A percentile compares a stretch with the other conserved stretches of the same genome.
Conservation (phyloP, 1,140 invertebrate genomes). For the Glossosoma conforme region DNA sequence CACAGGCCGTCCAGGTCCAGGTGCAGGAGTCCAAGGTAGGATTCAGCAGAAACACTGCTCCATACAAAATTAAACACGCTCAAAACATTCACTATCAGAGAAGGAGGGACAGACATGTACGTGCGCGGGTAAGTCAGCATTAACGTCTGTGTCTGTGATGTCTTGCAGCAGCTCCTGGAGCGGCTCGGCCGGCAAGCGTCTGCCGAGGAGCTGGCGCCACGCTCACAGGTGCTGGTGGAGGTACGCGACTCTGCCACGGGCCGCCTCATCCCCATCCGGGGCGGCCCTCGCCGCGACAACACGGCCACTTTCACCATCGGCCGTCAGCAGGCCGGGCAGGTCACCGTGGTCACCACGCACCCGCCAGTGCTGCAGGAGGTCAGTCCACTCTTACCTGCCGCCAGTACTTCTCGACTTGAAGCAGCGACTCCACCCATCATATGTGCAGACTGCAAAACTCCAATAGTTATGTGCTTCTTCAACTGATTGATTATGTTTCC, state of each 20-base stretch:
- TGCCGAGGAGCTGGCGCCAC: slow-evolving; percentile 1
- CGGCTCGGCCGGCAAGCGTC: not conserved
- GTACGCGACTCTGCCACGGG: slow-evolving; percentile 28
- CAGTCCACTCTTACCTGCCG: no score
- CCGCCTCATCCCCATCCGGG: slow-evolving; percentile 23
- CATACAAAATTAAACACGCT: no score
- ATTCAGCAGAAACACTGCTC: no score
- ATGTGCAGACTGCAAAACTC: no score
- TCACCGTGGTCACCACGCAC: slow-evolving; percentile 78
- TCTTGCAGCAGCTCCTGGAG: no score
- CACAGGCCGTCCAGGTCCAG: slow-evolving; percentile 43
- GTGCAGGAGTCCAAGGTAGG: no score
- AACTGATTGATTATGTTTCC: slow-evolving; percentile 2
- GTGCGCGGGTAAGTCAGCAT: no score
- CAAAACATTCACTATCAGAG: slow-evolving; percentile 7
- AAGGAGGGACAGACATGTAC: no score
- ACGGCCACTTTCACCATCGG: slow-evolving; percentile 55
- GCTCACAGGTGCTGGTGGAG: slow-evolving; percentile 28
- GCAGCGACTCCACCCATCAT: slow-evolving; percentile 17
- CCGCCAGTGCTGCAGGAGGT: slow-evolving; percentile 66
- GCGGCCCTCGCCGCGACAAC: slow-evolving; percentile 17
- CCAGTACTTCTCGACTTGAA: slow-evolving; percentile 2
- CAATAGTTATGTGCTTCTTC: no score
- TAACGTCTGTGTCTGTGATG: no score
- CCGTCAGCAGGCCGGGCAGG: slow-evolving; percentile 64